phyloP scores from a whole-genome alignment of 1,140 invertebrate genomes.

The Drosophila kohkoa region DNA sequence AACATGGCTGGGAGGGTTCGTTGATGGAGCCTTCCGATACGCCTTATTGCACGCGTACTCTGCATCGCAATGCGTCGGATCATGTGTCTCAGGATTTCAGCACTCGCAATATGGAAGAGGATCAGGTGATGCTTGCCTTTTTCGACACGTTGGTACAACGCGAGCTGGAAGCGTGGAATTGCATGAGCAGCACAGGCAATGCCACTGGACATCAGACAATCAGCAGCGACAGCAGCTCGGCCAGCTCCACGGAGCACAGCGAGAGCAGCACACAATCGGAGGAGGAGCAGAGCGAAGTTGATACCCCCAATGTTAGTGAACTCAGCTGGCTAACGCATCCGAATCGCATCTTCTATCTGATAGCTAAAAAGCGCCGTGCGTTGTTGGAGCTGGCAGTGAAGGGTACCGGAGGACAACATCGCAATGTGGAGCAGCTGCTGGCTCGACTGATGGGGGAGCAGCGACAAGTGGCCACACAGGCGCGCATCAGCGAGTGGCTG shows the following conservation, averaged over 20 bases:
- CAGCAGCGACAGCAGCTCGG: constrained; percentile 40
- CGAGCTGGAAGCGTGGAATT: constrained; percentile 91
- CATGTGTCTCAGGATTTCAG: constrained; percentile 93
- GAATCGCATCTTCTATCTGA: constrained; percentile 82
- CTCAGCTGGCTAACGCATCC: constrained; percentile 70
- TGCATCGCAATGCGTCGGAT: constrained; percentile 94
- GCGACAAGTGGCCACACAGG: constrained; percentile 57
- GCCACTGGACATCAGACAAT: constrained; percentile 36
- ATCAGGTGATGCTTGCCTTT: constrained; percentile 98
- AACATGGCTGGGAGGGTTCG: constrained; percentile 87
- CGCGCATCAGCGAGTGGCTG: constrained; percentile 64
- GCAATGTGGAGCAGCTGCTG: constrained; percentile 62
- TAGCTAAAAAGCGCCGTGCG: constrained; percentile 78
- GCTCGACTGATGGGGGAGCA: constrained; percentile 58
- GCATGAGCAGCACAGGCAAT: constrained; percentile 42
- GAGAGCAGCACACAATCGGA: constrained; percentile 40
- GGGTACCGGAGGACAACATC: constrained; percentile 55
- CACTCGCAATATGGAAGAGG: constrained; percentile 94
- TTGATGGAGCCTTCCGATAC: constrained; percentile 86
- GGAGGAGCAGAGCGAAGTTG: constrained; percentile 51
- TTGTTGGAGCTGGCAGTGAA: constrained; percentile 79
- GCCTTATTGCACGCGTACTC: constrained; percentile 89
- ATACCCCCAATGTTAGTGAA: constrained; percentile 70
- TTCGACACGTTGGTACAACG: constrained; percentile 97
- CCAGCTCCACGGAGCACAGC: constrained; percentile 21